Base-by-base conservation (phyloP, 2,888 invertebrate species). In the Polydrusus tereticollis region DNA sequence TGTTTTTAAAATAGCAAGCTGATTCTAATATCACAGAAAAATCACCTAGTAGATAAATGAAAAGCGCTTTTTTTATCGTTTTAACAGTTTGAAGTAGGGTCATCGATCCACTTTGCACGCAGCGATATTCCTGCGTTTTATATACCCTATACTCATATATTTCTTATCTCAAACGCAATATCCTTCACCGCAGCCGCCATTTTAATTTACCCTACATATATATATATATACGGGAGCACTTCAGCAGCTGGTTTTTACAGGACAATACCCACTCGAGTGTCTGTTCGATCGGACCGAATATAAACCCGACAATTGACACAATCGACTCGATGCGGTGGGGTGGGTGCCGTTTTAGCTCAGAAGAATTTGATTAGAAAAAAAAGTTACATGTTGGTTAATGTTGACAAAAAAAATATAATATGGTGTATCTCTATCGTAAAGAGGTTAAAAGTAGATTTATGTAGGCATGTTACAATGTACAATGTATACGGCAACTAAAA, bases 211-310 rank as follows among this genome's bases (percentile, higher is more conserved):
- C 20, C 21, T 29, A 29, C 59, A 45, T 43, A 20, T 23, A 26
- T 6, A 21, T 21, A 33, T 55, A 29, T 36, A 36, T 57, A 26
- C 52, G 47, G 52, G 52, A 57, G 47, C 60, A 73, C 73, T 70
- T 70, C 64, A 72, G 71, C 78, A 79, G 78, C 79, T 78, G 79
- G 77, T 78, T 76, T 75, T 75, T 74, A 70, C 65, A 66, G 70
- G 63, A 81, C 80, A 81, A 80, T 80, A 77, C 75, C 74, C 78
- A 80, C 80, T 81, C 71, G 80, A 80, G 77, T 79, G 78, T 80
- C 78, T 79, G 81, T 77, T 78, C 78, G 76, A 77, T 77, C 76
- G 65, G 20, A 65, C 36, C 29, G 60, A 71, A 73, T 75, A 75
- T 71, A 69, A 59, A 66, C 59, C 65, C 59, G 62, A 58, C 65